Percentiles rank a stretch among this genome's conserved stretches.
Evolutionary conservation across 2,113 vertebrate species (phyloP).

Genomic region (Poeciliopsis prolifica): DNA sequence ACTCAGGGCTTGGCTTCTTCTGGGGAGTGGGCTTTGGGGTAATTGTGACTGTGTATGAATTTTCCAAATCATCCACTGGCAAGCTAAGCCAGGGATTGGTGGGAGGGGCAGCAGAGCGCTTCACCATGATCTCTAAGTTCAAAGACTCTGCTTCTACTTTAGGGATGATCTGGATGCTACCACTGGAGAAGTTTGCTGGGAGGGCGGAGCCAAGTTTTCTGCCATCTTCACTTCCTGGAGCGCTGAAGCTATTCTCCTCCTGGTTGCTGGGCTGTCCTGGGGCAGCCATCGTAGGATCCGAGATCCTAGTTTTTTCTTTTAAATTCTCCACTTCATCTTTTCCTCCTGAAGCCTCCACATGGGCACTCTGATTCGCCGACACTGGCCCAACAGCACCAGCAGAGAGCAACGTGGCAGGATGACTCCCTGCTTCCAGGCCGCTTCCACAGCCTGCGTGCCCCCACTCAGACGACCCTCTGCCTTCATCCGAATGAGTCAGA

Average conservation of each 20-base stretch:
- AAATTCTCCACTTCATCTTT: constrained; percentile 32
- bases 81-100: constrained; percentile 80
- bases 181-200: constrained; percentile 30
- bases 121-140: constrained; percentile 77
- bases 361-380: constrained; percentile 16
- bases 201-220: constrained; percentile 20
- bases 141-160: constrained; percentile 61
- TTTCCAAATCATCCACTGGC: constrained; percentile 73
- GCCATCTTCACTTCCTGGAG: constrained; percentile 43
- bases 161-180: constrained; percentile 66
- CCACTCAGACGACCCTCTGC: not conserved
- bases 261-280: constrained; percentile 13
- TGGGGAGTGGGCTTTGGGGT: constrained; percentile 45
- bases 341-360: constrained; percentile 42
- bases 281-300: constrained; percentile 17
- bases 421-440: too few relatives aligned
- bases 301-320: not conserved
- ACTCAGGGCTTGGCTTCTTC: constrained; percentile 3
- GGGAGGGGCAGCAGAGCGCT: constrained; percentile 50
- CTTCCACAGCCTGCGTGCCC: not conserved
- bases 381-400: not conserved
- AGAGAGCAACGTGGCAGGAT: not conserved
- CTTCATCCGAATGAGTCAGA: not conserved
- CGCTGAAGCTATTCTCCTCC: constrained; percentile 25
- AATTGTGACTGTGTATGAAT: constrained; percentile 73